Conservation (phyloP, 2,113 vertebrate genomes). For the Puntigrus tetrazona region DNA sequence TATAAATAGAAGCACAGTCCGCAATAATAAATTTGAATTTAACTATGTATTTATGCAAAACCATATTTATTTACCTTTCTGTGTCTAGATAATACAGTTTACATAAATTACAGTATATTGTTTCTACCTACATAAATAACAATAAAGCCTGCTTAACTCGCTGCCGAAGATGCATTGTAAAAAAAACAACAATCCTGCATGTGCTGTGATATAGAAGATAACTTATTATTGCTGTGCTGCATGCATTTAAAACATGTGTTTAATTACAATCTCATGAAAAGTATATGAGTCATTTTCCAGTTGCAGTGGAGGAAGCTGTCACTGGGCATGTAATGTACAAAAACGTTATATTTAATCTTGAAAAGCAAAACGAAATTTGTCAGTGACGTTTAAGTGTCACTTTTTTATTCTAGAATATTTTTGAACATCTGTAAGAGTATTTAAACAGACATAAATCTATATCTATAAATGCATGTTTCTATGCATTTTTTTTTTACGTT, state of each 20-base stretch:
- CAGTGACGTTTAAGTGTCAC: too few relatives aligned
- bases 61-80: neutral
- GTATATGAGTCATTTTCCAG: neutral
- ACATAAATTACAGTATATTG: conserved; percentile 7
- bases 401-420: too few relatives aligned
- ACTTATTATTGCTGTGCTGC: neutral
- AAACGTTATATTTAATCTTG: too few relatives aligned
- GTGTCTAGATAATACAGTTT: neutral
- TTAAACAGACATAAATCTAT: too few relatives aligned
- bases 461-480: neutral
- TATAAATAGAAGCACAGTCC: neutral
- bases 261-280: neutral
- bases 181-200: neutral
- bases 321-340: neutral
- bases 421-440: too few relatives aligned
- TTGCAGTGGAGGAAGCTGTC: neutral
- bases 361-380: too few relatives aligned
- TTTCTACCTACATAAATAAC: neutral
- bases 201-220: neutral
- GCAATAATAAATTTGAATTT: neutral
- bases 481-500: neutral
- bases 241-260: neutral
- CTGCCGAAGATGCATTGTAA: neutral
- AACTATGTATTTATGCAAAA: neutral
- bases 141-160: neutral